phyloP scores from a whole-genome alignment of 2,113 vertebrate species.

The Periophthalmodon schlosseri region DNA sequence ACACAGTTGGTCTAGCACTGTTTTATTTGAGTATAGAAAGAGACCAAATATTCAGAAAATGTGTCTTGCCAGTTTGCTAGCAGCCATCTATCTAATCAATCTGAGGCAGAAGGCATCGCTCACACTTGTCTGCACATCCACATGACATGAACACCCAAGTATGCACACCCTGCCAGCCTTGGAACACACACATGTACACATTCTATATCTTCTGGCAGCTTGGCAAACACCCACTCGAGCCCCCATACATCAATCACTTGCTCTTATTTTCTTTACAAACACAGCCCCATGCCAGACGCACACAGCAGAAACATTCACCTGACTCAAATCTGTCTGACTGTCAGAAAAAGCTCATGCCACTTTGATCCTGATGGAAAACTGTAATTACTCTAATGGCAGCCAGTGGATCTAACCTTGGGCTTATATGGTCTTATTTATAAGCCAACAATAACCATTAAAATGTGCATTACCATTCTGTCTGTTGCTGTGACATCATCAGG shows the following conservation, averaged over 20 bases:
- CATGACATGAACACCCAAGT: slow-evolving; percentile 17
- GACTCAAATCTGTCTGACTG: slow-evolving; percentile 35
- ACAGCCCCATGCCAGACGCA: slow-evolving; percentile 28
- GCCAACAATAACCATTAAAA: slow-evolving; percentile 34
- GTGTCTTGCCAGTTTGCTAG: slow-evolving; percentile 45
- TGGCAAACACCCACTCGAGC: slow-evolving; percentile 46
- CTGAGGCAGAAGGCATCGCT: slow-evolving; percentile 47
- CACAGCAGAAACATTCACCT: slow-evolving; percentile 25
- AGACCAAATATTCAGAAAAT: slow-evolving; percentile 41
- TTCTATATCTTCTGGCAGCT: slow-evolving; percentile 54
- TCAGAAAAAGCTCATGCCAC: slow-evolving; percentile 33
- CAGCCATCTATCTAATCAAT: slow-evolving; percentile 61
- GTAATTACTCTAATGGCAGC: slow-evolving; percentile 54
- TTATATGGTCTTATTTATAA: slow-evolving; percentile 43
- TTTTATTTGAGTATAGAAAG: slow-evolving; percentile 56
- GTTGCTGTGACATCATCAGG: slow-evolving; percentile 46
- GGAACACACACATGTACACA: slow-evolving; percentile 12
- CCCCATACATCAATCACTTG: slow-evolving; percentile 57
- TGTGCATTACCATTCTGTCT: slow-evolving; percentile 18
- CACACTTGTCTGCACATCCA: slow-evolving; percentile 11
- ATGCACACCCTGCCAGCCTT: slow-evolving; percentile 18
- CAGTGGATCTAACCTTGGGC: slow-evolving; percentile 31
- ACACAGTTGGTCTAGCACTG: slow-evolving; percentile 48
- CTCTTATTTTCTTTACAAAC: slow-evolving; percentile 33
- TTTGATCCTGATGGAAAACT: slow-evolving; percentile 48